Evolutionary conservation across 1,140 invertebrate species (phyloP).

Genomic region (Lasaia peninsularis): DNA sequence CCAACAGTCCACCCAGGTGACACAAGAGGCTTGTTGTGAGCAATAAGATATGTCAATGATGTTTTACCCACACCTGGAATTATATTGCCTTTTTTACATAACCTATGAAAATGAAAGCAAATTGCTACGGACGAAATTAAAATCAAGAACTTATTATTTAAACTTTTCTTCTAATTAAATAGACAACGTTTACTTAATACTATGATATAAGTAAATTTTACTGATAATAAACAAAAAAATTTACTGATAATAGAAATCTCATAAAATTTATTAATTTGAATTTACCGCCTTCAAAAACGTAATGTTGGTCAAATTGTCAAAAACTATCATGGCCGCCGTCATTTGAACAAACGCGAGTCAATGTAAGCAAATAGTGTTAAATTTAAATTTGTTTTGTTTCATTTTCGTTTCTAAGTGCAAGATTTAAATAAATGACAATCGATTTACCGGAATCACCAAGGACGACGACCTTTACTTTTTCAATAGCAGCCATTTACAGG

Average conservation of each 20-base stretch:
- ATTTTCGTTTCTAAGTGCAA: conserved; percentile 17
- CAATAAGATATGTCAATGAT: conserved; percentile 93
- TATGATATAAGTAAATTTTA: too few species aligned
- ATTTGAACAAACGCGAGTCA: conserved; percentile 50
- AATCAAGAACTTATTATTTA: too few species aligned
- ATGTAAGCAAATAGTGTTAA: conserved; percentile 17
- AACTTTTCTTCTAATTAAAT: too few species aligned
- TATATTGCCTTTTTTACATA: too few species aligned
- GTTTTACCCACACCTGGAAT: conserved; percentile 94
- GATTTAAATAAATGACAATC: conserved; percentile 26
- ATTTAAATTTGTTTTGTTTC: background rate
- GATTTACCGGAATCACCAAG: conserved; percentile 93
- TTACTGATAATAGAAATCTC: too few species aligned
- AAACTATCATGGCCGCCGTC: conserved; percentile 38
- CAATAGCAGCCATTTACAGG: conserved; percentile 84
- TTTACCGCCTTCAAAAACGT: background rate
- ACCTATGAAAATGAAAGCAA: too few species aligned
- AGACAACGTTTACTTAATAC: too few species aligned
- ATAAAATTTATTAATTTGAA: too few species aligned
- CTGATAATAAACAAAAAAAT: too few species aligned
- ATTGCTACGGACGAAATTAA: too few species aligned
- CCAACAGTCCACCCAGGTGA: conserved; percentile 96
- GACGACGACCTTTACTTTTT: conserved; percentile 94
- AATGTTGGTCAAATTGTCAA: background rate
- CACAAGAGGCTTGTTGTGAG: conserved; percentile 89